A percentile compares a stretch with the other conserved stretches of the same genome.
These are phyloP conservation scores for Adela reaumurella DNA, from an alignment of 2,888 invertebrate genomes.

Conservation along the genomic window DNA sequence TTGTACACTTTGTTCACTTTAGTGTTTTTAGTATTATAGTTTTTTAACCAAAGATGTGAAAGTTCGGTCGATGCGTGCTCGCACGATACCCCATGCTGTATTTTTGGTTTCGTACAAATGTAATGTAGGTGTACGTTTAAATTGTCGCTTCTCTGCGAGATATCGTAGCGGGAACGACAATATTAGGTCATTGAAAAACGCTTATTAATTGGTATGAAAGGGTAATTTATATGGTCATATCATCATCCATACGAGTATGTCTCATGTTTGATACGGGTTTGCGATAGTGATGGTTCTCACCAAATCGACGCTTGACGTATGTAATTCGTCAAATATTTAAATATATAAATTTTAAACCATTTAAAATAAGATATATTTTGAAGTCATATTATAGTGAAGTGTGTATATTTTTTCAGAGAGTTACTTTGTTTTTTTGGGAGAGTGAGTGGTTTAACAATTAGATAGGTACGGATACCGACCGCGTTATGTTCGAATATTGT, in stretches of 20 bases:
- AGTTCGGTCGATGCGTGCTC: slow-evolving; percentile 21
- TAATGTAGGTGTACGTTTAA: slow-evolving; percentile 46
- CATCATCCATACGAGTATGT: slow-evolving; percentile 58
- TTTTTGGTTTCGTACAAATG: slow-evolving; percentile 40
- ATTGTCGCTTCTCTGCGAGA: slow-evolving; percentile 38
- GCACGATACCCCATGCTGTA: slow-evolving; percentile 39
- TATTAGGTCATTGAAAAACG: slow-evolving; percentile 57
- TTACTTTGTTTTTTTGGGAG: not conserved
- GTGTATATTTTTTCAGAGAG: not conserved
- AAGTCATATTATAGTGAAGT: not conserved
- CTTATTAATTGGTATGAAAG: slow-evolving; percentile 59
- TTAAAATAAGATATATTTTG: not conserved
- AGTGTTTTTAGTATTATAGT: slow-evolving; percentile 42
- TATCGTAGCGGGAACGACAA: slow-evolving; percentile 32
- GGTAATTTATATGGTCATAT: slow-evolving; percentile 59
- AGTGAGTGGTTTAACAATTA: not conserved
- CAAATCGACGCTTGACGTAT: slow-evolving; percentile 19
- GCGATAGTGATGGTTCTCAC: slow-evolving; percentile 57
- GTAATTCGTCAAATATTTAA: not conserved
- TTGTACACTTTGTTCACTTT: slow-evolving; percentile 45
- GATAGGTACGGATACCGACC: not conserved
- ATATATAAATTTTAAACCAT: not conserved
- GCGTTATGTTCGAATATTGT: not conserved
- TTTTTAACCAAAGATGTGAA: slow-evolving; percentile 50
- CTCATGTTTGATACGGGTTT: slow-evolving; percentile 58